These are phyloP conservation scores for Eublepharis macularius DNA, from an alignment of 2,113 vertebrate species.

Conservation along the genomic window DNA sequence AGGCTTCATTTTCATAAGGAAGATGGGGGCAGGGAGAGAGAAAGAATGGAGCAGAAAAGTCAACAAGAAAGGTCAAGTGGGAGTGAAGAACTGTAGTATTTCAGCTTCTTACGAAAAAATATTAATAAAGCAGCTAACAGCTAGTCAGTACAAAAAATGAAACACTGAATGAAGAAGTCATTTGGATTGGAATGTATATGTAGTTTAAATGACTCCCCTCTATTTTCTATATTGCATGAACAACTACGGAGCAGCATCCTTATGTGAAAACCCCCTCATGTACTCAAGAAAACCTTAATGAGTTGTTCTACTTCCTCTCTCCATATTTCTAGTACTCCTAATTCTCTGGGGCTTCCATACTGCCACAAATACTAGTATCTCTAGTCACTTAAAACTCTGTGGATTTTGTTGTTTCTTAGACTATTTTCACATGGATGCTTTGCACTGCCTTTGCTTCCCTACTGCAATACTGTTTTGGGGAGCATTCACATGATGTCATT, in stretches of 20 bases:
- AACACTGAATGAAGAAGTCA: not conserved
- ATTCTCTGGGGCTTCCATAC: not conserved
- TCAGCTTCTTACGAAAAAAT: too few species aligned
- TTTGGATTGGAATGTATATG: not conserved
- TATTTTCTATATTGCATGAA: not conserved
- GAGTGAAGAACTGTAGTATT: not conserved
- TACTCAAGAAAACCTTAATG: not conserved
- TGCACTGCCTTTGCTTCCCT: too few species aligned
- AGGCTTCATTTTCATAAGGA: not conserved
- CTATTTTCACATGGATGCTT: not conserved
- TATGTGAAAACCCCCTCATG: not conserved
- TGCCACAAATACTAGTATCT: not conserved
- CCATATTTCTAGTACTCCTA: not conserved
- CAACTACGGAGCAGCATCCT: not conserved
- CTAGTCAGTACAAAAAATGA: too few species aligned
- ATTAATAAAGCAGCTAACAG: too few species aligned
- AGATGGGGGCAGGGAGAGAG: not conserved
- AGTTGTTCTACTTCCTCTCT: not conserved
- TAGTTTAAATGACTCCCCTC: not conserved
- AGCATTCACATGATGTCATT: too few species aligned
- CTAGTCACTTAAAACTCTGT: not conserved
- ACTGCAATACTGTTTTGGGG: too few species aligned
- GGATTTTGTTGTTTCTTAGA: too few species aligned
- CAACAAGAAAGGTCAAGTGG: not conserved
- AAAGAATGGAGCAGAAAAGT: not conserved